Evolutionary conservation across 2,888 invertebrate species (phyloP).

Genomic region (Hylaea fasciaria): DNA sequence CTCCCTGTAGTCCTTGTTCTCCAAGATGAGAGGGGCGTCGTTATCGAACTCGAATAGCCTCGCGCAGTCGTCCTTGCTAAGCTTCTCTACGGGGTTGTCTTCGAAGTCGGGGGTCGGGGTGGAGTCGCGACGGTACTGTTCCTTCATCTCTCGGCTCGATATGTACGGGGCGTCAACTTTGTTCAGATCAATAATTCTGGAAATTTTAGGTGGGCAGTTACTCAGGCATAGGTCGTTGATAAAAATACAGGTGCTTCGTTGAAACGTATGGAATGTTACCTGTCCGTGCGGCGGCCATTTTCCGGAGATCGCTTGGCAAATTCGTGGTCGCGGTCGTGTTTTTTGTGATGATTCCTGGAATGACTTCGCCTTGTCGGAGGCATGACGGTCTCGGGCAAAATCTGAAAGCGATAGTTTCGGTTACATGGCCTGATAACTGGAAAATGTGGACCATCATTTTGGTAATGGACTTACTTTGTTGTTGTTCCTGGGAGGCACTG

Average conservation of each 20-base stretch:
- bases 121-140: constrained; percentile 69
- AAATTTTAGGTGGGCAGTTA: constrained; percentile 27
- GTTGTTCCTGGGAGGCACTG: constrained; percentile 74
- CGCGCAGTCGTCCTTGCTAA: constrained; percentile 79
- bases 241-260: no score
- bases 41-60: constrained; percentile 86
- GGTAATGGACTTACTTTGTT: constrained; percentile 75
- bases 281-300: constrained; percentile 74
- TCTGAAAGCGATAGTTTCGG: constrained; percentile 50
- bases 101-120: constrained; percentile 65
- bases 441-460: no score
- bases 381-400: constrained; percentile 81
- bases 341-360: constrained; percentile 76
- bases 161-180: constrained; percentile 76
- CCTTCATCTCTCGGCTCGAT: constrained; percentile 69
- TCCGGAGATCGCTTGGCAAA: constrained; percentile 74
- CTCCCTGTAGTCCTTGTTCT: constrained; percentile 78
- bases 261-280: constrained; percentile 52
- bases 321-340: constrained; percentile 75
- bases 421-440: background rate
- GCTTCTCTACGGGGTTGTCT: constrained; percentile 76
- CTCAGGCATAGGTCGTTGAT: no score
- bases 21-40: constrained; percentile 80
- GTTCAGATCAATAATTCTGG: constrained; percentile 82
- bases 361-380: constrained; percentile 79